A percentile compares a stretch with the other conserved stretches of the same genome.
Conservation (phyloP, 2,113 vertebrate species). For the Aepyceros melampus region DNA sequence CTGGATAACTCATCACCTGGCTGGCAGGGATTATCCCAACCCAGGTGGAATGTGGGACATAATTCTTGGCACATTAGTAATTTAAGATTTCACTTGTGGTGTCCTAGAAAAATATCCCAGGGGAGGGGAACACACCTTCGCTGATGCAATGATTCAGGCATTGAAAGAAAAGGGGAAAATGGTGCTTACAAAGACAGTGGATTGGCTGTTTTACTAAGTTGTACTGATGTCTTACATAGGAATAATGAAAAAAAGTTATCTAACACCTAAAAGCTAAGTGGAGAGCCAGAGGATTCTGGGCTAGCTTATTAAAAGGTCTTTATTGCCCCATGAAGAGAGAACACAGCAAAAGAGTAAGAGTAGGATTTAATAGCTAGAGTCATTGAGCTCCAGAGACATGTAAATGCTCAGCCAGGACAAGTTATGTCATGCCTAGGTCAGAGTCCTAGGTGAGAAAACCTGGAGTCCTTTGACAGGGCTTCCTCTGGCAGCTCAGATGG, state of each 20-base stretch:
- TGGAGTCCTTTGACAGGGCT: neutral
- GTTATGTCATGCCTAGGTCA: neutral
- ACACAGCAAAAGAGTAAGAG: neutral
- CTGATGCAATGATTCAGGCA: neutral
- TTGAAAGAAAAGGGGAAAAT: neutral
- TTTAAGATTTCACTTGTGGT: neutral
- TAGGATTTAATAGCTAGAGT: neutral
- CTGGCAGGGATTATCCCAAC: neutral
- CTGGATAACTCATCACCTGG: neutral
- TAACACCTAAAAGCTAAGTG: neutral
- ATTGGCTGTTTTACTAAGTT: neutral
- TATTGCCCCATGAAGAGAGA: too few relatives aligned
- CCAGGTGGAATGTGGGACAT: neutral
- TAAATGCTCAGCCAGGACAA: neutral
- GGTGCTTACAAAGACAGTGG: neutral
- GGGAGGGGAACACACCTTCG: neutral
- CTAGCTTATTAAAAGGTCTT: neutral
- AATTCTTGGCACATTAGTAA: neutral
- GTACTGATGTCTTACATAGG: neutral
- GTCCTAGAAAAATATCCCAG: neutral
- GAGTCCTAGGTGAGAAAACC: neutral
- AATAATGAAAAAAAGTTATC: neutral
- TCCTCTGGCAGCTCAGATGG: neutral
- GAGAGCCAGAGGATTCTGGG: neutral
- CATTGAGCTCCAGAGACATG: neutral